Base-by-base conservation (phyloP, 2,797 vertebrate genomes). In the Tangara arthus region DNA sequence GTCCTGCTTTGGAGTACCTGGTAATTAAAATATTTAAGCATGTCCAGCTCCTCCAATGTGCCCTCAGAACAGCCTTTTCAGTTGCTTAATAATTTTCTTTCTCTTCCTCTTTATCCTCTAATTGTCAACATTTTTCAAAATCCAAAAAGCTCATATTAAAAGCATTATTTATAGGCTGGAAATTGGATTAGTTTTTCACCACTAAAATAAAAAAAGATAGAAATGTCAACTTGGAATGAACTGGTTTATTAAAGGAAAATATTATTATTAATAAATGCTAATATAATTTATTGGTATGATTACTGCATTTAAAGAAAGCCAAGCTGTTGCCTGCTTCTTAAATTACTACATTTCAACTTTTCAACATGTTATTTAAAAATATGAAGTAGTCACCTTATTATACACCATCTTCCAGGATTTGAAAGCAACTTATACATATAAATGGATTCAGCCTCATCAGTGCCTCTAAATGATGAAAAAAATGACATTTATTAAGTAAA, bases 381-480 rank as follows among this genome's bases (percentile, higher is more conserved):
- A 65, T 55, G 35, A 85, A 73, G 49, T 90, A 79, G 37, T 93
- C 76, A 86, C 44, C 39, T 89, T 89, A 84, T 91, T 93, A 91
- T 82, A 77, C 42, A 73, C 46, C 24, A 19, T 91, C 41, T 85
- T 92, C 22, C 65, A 81, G 39, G 42, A 88, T 91, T 26, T 78
- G 46, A 88, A 90, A 90, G 69, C 32, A 79, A 30, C 49, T 88
- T 85, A 56, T 66, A 73, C 46, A 64, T 79, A 82, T 64, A 73
- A 93, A 91, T 85, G 76, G 65, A 71, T 94, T 93, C 81, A 89
- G 65, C 53, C 35, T 96, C 91, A 94, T 91, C 82, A 81, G 53
- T 94, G 68, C 12, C 42, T 94, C 57, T 68, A 81, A 94, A 92
- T 77, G 49, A 90, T 65, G n/a, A 52, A 41, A 26, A 52, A 89